Conservation (phyloP, 1,140 invertebrate species). For the Agrilus planipennis region DNA sequence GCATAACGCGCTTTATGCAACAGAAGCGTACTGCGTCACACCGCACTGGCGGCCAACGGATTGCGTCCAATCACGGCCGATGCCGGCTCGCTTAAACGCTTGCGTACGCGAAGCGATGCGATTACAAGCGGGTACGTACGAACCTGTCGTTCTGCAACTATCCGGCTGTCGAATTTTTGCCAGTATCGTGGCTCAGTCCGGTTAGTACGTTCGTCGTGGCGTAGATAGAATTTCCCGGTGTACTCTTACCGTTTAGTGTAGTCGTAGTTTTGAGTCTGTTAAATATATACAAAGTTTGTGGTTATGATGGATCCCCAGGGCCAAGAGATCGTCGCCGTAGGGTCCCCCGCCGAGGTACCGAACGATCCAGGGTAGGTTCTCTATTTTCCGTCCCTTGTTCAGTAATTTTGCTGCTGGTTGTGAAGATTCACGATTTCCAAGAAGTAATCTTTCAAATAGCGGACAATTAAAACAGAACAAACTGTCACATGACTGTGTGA, state of each 20-base stretch:
- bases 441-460: no score
- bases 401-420: no score
- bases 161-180: conserved; percentile 26
- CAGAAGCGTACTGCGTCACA: conserved; percentile 22
- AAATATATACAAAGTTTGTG: conserved; percentile 13
- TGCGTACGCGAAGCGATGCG: conserved; percentile 10
- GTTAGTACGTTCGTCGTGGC: conserved; percentile 9
- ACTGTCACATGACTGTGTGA: no score
- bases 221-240: conserved; percentile 34
- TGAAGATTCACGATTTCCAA: no score
- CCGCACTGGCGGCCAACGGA: conserved; percentile 32
- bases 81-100: conserved; percentile 25
- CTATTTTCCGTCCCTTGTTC: no score
- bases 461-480: no score
- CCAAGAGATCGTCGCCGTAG: conserved; percentile 58
- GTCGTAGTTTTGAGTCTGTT: conserved; percentile 44
- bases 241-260: conserved; percentile 48
- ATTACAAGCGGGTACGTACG: conserved; percentile 16
- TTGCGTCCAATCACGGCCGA: conserved; percentile 35
- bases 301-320: conserved; percentile 54
- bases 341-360: conserved; percentile 70
- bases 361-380: conserved; percentile 82
- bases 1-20: not conserved
- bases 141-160: conserved; percentile 3
- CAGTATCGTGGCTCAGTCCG: conserved; percentile 29